Conservation (phyloP, 2,797 vertebrate genomes). For the Halcyon leucocephala region DNA sequence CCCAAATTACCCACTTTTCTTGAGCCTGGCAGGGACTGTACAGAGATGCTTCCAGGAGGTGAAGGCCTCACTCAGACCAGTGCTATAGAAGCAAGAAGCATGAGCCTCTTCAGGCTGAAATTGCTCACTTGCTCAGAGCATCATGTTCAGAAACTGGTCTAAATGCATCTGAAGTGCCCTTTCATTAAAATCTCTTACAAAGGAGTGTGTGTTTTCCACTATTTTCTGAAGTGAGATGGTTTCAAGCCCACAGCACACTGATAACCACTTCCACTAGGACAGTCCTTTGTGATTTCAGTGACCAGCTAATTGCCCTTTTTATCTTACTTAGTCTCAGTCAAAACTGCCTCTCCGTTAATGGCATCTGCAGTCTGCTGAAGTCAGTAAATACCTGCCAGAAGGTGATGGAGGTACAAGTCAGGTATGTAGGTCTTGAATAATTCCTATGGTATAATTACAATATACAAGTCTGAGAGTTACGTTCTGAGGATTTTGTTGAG, state of each 20-base stretch:
- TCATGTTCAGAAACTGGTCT: neutral
- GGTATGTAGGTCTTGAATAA: conserved; percentile 67
- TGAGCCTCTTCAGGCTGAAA: neutral
- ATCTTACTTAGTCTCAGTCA: conserved; percentile 77
- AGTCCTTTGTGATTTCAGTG: neutral
- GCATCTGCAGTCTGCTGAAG: conserved; percentile 72
- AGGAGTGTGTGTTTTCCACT: neutral
- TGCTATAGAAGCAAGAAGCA: neutral
- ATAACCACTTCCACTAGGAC: neutral
- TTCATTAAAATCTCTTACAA: neutral
- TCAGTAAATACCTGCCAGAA: conserved; percentile 60
- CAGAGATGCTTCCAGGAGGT: neutral
- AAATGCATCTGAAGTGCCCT: neutral
- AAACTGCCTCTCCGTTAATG: conserved; percentile 73
- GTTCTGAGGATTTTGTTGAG: neutral
- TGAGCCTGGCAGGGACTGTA: neutral
- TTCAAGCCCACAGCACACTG: neutral
- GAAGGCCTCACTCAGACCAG: neutral
- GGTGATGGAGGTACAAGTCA: conserved; percentile 77
- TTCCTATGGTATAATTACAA: neutral
- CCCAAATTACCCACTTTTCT: neutral
- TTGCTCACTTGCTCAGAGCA: neutral
- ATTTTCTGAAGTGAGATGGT: neutral
- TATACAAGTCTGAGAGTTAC: neutral
- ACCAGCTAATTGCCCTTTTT: neutral